Conservation (phyloP, 1,140 invertebrate genomes). For the Limonius californicus region DNA sequence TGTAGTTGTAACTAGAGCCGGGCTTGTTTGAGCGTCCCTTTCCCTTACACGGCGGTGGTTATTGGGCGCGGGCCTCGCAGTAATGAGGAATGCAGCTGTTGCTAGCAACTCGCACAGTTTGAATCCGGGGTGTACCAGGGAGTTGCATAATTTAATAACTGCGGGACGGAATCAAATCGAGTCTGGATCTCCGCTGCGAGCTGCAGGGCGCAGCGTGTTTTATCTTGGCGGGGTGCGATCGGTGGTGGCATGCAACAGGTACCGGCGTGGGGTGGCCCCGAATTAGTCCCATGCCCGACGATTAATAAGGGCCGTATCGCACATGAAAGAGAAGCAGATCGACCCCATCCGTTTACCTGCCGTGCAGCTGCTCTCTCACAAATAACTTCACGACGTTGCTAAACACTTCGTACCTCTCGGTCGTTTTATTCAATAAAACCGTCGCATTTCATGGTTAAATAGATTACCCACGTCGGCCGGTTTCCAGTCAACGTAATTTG, state of each 20-base stretch:
- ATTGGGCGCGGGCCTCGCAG: background rate
- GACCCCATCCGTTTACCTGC: constrained; percentile 11
- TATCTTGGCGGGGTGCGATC: constrained; percentile 11
- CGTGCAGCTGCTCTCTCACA: constrained; percentile 2
- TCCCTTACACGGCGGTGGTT: background rate
- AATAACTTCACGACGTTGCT: constrained; percentile 11
- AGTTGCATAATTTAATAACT: constrained; percentile 16
- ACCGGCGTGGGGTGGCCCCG: constrained; percentile 6
- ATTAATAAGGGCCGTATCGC: constrained; percentile 16
- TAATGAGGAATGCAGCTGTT: constrained; percentile 8
- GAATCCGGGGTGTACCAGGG: background rate
- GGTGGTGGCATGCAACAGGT: constrained; percentile 10
- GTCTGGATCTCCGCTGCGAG: constrained; percentile 1
- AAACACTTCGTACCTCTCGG: constrained; percentile 8
- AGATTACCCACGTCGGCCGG: constrained; percentile 19
- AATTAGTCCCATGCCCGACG: constrained; percentile 17
- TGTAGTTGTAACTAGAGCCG: constrained; percentile 16
- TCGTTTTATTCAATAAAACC: constrained; percentile 25
- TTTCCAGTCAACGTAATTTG: constrained; percentile 21
- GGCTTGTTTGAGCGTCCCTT: constrained; percentile 5
- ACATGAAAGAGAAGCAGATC: constrained; percentile 11
- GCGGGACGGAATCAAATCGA: constrained; percentile 5
- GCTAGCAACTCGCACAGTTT: background rate
- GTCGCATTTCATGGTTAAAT: constrained; percentile 23
- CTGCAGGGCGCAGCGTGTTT: constrained; percentile 9